phyloP scores from a whole-genome alignment of 2,797 vertebrate genomes.

The Pogonophryne albipinna region DNA sequence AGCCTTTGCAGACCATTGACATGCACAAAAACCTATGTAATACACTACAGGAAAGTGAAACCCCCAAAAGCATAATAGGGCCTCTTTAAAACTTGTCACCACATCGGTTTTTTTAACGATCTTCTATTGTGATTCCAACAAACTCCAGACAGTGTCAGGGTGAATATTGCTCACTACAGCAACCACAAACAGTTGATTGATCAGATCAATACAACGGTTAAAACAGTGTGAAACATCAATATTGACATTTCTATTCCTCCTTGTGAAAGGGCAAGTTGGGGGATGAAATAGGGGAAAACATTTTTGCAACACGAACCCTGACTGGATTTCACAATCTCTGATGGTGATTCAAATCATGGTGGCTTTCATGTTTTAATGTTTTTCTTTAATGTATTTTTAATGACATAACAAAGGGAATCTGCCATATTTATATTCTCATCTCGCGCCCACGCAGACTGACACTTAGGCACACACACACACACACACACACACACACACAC shows the following conservation, averaged over 20 bases:
- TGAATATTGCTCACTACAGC: background rate
- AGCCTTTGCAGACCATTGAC: too few relatives aligned
- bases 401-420: conserved; percentile 49
- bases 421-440: conserved; percentile 44
- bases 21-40: too few relatives aligned
- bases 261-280: background rate
- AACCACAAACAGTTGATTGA: conserved; percentile 28
- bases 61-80: too few relatives aligned
- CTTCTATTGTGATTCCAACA: background rate
- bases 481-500: background rate
- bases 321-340: conserved; percentile 31
- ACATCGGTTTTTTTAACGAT: background rate
- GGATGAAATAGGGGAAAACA: background rate
- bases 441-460: background rate
- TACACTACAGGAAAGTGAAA: too few relatives aligned
- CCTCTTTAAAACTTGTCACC: too few relatives aligned
- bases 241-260: conserved; percentile 33
- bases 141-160: conserved; percentile 23
- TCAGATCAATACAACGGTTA: conserved; percentile 32
- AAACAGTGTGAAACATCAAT: conserved; percentile 30
- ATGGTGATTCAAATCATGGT: conserved; percentile 32
- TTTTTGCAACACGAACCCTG: conserved; percentile 25
- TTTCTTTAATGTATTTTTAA: conserved; percentile 57
- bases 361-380: conserved; percentile 54
- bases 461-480: background rate